phyloP scores from a whole-genome alignment of 23 tunicate genomes.

The Halocynthia aurantium region DNA sequence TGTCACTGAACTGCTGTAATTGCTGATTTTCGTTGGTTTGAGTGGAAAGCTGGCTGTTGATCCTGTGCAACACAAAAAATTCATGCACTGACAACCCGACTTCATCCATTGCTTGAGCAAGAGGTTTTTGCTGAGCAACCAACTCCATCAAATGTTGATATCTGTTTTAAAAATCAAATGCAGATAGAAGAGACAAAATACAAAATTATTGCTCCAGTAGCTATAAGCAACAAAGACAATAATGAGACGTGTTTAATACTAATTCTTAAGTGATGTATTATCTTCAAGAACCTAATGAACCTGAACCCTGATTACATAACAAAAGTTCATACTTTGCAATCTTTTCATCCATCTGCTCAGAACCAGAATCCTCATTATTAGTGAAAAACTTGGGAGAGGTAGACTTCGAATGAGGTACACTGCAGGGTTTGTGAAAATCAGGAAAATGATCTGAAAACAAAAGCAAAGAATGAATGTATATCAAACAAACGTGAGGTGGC shows the following conservation, averaged over 20 bases:
- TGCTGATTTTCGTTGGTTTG: background rate
- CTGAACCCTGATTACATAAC: no score
- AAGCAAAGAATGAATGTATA: no score
- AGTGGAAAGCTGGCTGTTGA: conserved; percentile 14
- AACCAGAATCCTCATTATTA: no score
- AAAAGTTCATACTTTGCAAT: no score
- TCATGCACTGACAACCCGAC: conserved; percentile 25
- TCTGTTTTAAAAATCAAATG: conserved; percentile 1
- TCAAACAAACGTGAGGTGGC: no score
- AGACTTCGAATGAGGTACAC: conserved; percentile 9
- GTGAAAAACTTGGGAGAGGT: conserved; percentile 3
- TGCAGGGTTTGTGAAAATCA: background rate
- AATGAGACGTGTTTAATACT: background rate
- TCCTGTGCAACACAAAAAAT: conserved; percentile 21
- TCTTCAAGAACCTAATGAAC: no score
- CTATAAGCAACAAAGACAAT: background rate
- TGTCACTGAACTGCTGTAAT: no score
- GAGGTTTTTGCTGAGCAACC: conserved; percentile 15
- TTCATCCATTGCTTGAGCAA: conserved; percentile 33
- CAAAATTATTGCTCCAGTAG: background rate
- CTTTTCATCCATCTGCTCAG: no score
- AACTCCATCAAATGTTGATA: conserved; percentile 21
- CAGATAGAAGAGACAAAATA: background rate
- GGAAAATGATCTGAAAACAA: background rate
- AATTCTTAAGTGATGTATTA: no score